Conservation (phyloP, 2,113 vertebrate species). For the Madoqua kirkii region DNA sequence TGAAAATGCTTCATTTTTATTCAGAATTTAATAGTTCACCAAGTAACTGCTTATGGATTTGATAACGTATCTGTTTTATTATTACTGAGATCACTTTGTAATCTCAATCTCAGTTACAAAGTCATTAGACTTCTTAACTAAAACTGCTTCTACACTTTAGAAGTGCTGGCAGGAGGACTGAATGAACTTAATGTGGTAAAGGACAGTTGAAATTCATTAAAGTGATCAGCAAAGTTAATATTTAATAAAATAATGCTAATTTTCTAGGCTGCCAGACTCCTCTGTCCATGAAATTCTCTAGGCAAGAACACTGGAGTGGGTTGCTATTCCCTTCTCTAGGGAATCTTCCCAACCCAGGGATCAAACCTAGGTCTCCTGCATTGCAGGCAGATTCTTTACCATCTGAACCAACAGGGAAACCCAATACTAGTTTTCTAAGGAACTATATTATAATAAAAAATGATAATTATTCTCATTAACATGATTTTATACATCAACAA, state of each 20-base stretch:
- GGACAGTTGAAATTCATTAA: not conserved
- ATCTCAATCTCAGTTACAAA: not conserved
- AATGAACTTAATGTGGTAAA: not conserved
- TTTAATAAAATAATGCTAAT: not conserved
- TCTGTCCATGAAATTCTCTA: not conserved
- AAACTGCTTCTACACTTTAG: not conserved
- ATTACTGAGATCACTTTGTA: not conserved
- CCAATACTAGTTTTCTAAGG: conserved; percentile 13
- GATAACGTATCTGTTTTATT: not conserved
- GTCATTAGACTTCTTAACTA: not conserved
- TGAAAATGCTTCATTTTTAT: conserved; percentile 37
- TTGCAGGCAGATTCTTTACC: not conserved
- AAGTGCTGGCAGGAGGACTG: not conserved
- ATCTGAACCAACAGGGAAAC: not conserved
- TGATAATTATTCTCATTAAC: not conserved
- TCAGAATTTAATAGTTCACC: not conserved
- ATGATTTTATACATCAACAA: conserved; percentile 13
- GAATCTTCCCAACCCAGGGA: not conserved
- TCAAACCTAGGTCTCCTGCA: not conserved
- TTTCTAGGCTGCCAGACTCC: not conserved
- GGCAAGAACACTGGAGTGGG: not conserved
- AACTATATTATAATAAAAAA: not conserved
- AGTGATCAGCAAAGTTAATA: not conserved
- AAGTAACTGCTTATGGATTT: not conserved
- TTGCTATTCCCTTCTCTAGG: not conserved